Percentiles rank a stretch among this genome's conserved stretches.
These are phyloP conservation scores for Amphimedon queenslandica DNA, from an alignment of 37 sponge, comb jelly and placozoan species.

Conservation along the genomic window DNA sequence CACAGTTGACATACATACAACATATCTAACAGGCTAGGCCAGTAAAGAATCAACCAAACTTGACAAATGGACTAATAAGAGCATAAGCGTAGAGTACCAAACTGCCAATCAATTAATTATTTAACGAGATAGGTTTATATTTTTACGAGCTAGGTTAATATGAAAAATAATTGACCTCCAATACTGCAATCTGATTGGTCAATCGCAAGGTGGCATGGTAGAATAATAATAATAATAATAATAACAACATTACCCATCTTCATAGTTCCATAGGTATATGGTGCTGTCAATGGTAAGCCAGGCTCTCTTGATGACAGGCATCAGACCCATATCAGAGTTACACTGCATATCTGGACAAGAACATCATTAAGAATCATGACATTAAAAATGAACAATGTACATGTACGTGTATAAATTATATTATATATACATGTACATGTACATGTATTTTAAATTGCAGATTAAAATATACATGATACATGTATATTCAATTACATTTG, in stretches of 20 bases:
- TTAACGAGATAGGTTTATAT: too few species aligned
- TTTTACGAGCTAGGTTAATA: too few species aligned
- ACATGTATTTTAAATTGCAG: not conserved
- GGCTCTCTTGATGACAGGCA: slow-evolving; percentile 86
- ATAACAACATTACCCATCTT: slow-evolving; percentile 63
- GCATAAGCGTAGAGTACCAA: too few species aligned
- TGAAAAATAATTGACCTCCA: too few species aligned
- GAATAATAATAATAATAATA: not conserved
- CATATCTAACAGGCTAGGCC: too few species aligned
- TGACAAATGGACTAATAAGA: too few species aligned
- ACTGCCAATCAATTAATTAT: too few species aligned
- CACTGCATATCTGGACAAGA: slow-evolving; percentile 79
- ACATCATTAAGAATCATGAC: not conserved
- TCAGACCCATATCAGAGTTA: slow-evolving; percentile 90
- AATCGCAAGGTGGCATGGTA: not conserved
- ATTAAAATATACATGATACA: too few species aligned
- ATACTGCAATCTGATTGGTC: too few species aligned
- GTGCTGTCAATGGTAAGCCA: slow-evolving; percentile 95
- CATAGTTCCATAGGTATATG: slow-evolving; percentile 95
- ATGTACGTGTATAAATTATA: not conserved
- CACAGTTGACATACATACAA: too few species aligned
- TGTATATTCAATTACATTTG: too few species aligned
- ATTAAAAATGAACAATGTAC: not conserved
- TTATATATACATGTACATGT: not conserved
- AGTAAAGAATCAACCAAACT: too few species aligned